Evolutionary conservation across 2,113 vertebrate species (phyloP), one percentile per base, ranked within the genome.

Genomic region (Osmerus mordax): DNA sequence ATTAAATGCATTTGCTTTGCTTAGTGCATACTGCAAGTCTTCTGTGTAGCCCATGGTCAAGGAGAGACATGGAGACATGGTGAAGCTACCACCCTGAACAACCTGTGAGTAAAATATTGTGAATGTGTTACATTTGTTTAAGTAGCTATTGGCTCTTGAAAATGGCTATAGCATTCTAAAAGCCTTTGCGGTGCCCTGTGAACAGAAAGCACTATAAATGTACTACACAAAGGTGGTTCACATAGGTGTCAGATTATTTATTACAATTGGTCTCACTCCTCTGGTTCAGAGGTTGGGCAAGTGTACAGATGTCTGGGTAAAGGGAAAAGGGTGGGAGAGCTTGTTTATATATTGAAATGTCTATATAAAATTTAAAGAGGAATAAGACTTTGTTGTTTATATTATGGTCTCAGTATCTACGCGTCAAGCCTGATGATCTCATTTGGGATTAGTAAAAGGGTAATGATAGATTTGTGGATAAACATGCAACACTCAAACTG

Each of bases 261-360:
- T 91, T 92, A 82, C 79, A 11, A 60, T 63, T 69, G 73, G 61
- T 84, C 65, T 54, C 79, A 29, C 74, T 80, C 56, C 70, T 80
- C 21, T 80, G 76, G 63, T 74, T 86, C 81, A 80, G 78, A 65
- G 78, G 82, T 61, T 72, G 53, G 53, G 51, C 67, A 78, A 65
- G 71, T 77, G 79, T 69, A 67, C 73, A 74, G 70, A 25, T 78
- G 71, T 73, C 59, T 71, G 71, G 78, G 68, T 47, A 77, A 3
- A 61, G 71, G 78, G 68, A 9, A 77, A 3, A 61, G 72, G 75
- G 66, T 71, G 68, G 67, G 75, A 74, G 74, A 79, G 79, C 75
- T 78, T 88, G 87, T 91, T 90, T 92, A 89, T 92, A 91, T 89
- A 89, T 71, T 81, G 80, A 87, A 83, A 90, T 76, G 76, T 89